Conservation (phyloP, 2,797 vertebrate genomes). For the Alosa sapidissima region DNA sequence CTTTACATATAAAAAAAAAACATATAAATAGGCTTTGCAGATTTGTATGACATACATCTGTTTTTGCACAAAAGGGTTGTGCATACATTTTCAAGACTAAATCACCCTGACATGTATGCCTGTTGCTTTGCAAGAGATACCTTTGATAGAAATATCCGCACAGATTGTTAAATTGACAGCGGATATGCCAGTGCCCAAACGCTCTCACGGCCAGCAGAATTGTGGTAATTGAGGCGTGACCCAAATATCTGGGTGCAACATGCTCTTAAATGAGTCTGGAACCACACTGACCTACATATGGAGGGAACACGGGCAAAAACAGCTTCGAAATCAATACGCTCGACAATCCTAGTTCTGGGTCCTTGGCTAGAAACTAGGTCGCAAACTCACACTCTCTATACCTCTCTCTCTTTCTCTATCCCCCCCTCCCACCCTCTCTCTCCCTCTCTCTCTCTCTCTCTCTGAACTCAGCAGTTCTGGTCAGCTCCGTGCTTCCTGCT, state of each 20-base stretch:
- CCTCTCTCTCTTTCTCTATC: not conserved
- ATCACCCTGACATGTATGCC: slow-evolving; percentile 42
- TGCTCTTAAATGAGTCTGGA: slow-evolving; percentile 72
- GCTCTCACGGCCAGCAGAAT: slow-evolving; percentile 52
- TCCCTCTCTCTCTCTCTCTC: slow-evolving; percentile 22
- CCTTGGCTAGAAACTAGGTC: slow-evolving; percentile 29
- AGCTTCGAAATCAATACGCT: slow-evolving; percentile 66
- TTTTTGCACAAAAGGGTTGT: not conserved
- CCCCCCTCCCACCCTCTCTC: not conserved
- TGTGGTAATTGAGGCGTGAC: slow-evolving; percentile 77
- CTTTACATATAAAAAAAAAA: not conserved
- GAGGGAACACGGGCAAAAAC: slow-evolving; percentile 64
- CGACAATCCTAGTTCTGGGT: slow-evolving; percentile 47
- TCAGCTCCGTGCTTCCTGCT: not conserved
- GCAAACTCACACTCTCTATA: not conserved
- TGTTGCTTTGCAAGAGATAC: slow-evolving; percentile 62
- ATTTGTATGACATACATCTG: slow-evolving; percentile 2
- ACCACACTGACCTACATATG: slow-evolving; percentile 79
- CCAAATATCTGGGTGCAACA: slow-evolving; percentile 73
- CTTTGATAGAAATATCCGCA: slow-evolving; percentile 66
- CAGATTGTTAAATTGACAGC: slow-evolving; percentile 28
- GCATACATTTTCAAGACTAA: not conserved
- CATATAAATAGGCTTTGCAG: slow-evolving; percentile 6
- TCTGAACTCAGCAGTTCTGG: slow-evolving; percentile 23
- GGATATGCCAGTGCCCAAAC: slow-evolving; percentile 56